phyloP scores from a whole-genome alignment of 1,140 invertebrate genomes.

The Orchestia grillus region DNA sequence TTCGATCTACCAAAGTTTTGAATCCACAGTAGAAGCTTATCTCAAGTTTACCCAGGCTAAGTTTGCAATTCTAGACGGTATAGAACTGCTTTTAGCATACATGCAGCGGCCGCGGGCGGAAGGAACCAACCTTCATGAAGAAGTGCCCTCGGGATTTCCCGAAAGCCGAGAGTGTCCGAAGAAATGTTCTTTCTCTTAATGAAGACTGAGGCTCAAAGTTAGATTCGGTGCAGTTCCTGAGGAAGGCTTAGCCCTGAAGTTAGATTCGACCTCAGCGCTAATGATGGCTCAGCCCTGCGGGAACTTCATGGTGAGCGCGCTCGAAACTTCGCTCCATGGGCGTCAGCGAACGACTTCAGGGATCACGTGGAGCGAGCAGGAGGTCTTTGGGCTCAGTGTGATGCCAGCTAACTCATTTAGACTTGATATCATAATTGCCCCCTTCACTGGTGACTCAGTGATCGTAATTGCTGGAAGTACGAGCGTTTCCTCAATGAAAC shows the following conservation, averaged over 20 bases:
- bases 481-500: not conserved
- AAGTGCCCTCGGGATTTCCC: not conserved
- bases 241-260: not conserved
- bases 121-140: not conserved
- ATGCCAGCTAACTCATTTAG: not conserved
- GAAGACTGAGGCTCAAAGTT: not conserved
- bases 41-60: not conserved
- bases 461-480: not conserved
- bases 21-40: not conserved
- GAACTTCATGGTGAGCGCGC: not conserved
- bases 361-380: not conserved
- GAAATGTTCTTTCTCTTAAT: constrained; percentile 2
- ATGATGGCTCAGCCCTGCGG: not conserved
- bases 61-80: not conserved
- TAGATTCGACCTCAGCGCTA: not conserved
- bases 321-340: not conserved
- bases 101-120: too few relatives aligned
- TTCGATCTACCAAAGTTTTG: not conserved
- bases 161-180: not conserved
- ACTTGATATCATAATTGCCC: not conserved
- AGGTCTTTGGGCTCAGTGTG: not conserved
- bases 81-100: not conserved
- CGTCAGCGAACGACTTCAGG: not conserved
- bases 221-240: not conserved
- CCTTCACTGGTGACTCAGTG: not conserved